These are phyloP conservation scores for Sebastes steindachneri DNA, from an alignment of 2,797 vertebrate species.

Conservation along the genomic window DNA sequence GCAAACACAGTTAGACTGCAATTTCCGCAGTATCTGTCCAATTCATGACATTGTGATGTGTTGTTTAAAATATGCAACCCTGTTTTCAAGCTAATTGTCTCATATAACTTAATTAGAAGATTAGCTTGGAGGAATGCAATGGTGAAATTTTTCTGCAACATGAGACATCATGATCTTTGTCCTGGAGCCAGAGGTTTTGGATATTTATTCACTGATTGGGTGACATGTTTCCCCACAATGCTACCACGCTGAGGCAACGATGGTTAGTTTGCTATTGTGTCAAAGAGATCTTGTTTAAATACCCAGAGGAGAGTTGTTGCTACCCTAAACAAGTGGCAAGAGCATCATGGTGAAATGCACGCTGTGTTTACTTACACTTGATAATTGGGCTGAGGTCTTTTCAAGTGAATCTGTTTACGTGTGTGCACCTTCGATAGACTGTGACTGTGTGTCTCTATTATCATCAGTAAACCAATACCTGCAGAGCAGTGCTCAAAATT, in stretches of 20 bases:
- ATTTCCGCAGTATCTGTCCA: neutral
- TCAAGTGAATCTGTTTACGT: slow-evolving; percentile 12
- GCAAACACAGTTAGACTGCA: neutral
- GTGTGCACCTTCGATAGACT: slow-evolving; percentile 1
- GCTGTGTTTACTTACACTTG: neutral
- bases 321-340: slow-evolving; percentile 4
- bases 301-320: neutral
- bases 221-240: slow-evolving; percentile 36
- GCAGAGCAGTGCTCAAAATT: neutral
- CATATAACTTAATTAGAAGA: slow-evolving; percentile 30
- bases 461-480: neutral
- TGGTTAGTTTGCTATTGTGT: slow-evolving; percentile 20
- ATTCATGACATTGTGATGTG: neutral
- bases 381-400: neutral
- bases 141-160: slow-evolving; percentile 33
- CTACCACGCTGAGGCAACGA: neutral
- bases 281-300: slow-evolving; percentile 37
- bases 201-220: slow-evolving; percentile 37
- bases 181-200: slow-evolving; percentile 5
- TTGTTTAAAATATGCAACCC: neutral
- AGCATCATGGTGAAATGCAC: neutral
- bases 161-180: neutral
- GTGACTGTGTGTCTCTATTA: neutral
- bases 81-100: slow-evolving; percentile 25
- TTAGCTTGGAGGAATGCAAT: slow-evolving; percentile 24